These are phyloP conservation scores for Brachynemurus nebulosus DNA, from an alignment of 2,888 invertebrate genomes.

Conservation along the genomic window DNA sequence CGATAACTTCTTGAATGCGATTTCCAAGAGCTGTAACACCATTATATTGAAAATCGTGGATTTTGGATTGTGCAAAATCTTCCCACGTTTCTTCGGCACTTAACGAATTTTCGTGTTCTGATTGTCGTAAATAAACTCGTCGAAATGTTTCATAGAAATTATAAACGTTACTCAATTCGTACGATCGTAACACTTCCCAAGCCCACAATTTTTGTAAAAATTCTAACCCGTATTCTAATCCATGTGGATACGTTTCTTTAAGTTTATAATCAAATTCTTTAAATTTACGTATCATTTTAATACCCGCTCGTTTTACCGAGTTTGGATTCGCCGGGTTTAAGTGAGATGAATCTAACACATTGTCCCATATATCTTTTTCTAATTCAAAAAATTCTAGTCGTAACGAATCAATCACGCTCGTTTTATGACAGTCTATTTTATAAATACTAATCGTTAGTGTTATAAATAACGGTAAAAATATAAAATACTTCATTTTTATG, in stretches of 20 bases:
- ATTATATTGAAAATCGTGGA: constrained; percentile 43
- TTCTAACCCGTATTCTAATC: constrained; percentile 20
- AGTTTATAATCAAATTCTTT: constrained; percentile 21
- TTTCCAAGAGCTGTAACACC: constrained; percentile 42
- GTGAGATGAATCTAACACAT: constrained; percentile 22
- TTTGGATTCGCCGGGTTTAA: constrained; percentile 12
- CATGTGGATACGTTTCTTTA: constrained; percentile 19
- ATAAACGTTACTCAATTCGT: constrained; percentile 47
- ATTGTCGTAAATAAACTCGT: constrained; percentile 37
- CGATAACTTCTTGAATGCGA: constrained; percentile 44
- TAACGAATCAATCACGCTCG: constrained; percentile 41
- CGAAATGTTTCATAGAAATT: constrained; percentile 53
- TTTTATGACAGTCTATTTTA: background rate
- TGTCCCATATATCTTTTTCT: constrained; percentile 39
- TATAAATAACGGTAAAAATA: too few species aligned
- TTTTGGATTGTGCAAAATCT: constrained; percentile 49
- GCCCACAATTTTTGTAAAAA: constrained; percentile 38
- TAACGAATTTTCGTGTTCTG: constrained; percentile 26
- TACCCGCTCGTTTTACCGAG: background rate
- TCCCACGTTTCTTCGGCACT: constrained; percentile 39
- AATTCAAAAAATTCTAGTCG: constrained; percentile 43
- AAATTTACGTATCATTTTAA: constrained; percentile 2
- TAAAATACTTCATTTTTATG: too few species aligned
- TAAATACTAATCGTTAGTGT: too few species aligned
- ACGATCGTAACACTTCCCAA: constrained; percentile 51